Percentiles rank a stretch among this genome's conserved stretches.
Evolutionary conservation across 1,140 invertebrate genomes (phyloP).

Genomic region (Drosophila sp.): DNA sequence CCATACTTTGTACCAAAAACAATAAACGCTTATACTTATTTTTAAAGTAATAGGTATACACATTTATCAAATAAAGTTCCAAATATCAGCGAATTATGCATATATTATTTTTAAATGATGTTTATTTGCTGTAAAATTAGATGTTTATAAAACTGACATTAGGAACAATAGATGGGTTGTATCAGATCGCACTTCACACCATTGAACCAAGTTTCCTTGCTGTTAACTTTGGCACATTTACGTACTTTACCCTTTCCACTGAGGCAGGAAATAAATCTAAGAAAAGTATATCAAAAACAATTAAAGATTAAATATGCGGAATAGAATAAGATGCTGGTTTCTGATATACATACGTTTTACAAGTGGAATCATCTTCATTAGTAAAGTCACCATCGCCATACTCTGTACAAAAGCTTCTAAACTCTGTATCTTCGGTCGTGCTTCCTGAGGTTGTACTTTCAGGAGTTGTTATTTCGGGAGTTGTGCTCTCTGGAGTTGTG

Average conservation of each 20-base stretch:
- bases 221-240: neutral
- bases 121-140: neutral
- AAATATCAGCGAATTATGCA: too few species aligned
- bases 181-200: neutral
- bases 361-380: slow-evolving; percentile 22
- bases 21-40: too few species aligned
- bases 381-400: neutral
- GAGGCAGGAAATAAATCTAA: neutral
- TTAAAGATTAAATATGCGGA: neutral
- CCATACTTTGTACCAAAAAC: too few species aligned
- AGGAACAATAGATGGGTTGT: slow-evolving; percentile 37
- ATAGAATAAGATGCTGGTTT: neutral
- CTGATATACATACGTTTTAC: slow-evolving; percentile 18
- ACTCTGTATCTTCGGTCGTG: neutral
- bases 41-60: too few species aligned
- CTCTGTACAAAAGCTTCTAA: neutral
- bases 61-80: slow-evolving; percentile 1
- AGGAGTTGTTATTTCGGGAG: too few species aligned
- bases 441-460: too few species aligned
- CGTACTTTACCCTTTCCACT: neutral
- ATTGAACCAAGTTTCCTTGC: slow-evolving; percentile 3
- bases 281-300: neutral
- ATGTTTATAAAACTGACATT: neutral
- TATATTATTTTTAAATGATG: too few species aligned
- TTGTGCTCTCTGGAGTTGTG: too few species aligned